Evolutionary conservation across 2,113 vertebrate species (phyloP), one percentile per base, ranked within the genome.

Genomic region (Neodontobutis hainanensis): DNA sequence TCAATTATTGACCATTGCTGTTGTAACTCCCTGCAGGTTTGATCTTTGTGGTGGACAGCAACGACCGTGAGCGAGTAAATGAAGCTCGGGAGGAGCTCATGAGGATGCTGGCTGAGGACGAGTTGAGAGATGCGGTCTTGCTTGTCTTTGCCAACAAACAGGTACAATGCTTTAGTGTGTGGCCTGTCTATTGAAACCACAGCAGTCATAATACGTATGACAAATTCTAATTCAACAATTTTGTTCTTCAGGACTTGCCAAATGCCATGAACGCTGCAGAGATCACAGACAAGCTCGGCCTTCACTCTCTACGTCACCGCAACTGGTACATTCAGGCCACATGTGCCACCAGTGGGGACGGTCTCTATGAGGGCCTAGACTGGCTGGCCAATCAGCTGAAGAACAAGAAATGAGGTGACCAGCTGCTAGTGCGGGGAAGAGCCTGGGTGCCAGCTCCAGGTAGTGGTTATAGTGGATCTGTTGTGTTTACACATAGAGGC

Each of bases 311-410:
- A 80, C 95, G 96, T 79, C 94, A 96, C 82, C 96, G 96, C 66
- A 95, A 97, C 92, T 98, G 97, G 96, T 98, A 97, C 92, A 98
- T 99, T 78, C 97, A 99, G 89, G 96, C 96, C 83, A 98, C 97
- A 78, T 99, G 97, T 38, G 97, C 96, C 92, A 98, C 96, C 89
- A 98, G 95, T 0, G 96, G 96, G 1, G 96, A 98, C 0, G 96
- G 97, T 62, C 95, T 99, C 58, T 97, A 96, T 8, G 95, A 97
- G 88, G 96, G 96, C 66, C 93, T 99, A 82, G 96, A 99, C 92
- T 98, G 96, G 96, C 94, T 99, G 86, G 95, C 97, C 91, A 97
- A 96, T 85, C 96, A 98, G 92, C 95, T 99, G 90, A 99, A 98
- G 93, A 97, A 97, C 93, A 98, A 98, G 89, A 97, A 98, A 91